Base-by-base conservation (phyloP, 2,888 invertebrate genomes). In the Petrophora chlorosata region DNA sequence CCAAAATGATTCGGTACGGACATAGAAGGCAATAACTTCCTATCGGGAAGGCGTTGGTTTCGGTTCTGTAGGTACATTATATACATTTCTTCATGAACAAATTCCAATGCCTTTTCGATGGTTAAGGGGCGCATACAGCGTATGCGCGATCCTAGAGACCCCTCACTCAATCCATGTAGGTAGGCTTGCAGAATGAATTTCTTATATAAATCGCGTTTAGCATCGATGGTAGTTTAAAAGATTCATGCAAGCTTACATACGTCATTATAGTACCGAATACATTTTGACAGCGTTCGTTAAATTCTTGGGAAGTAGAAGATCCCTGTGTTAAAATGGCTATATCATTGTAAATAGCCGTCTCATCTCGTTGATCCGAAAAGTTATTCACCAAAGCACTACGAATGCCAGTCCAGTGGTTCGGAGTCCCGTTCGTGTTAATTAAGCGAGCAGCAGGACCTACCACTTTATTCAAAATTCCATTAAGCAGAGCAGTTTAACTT, bases 271-370 rank as follows among this genome's bases (percentile, higher is more conserved):
- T 48, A 26, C 48, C 38, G 12, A 48, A 42, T 4, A 52, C 10
- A 5, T 29, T 42, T 5, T 40, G 35, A 33, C 50, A 55, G 3
- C 26, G 35, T 5, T 54, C 49, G 23, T 50, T 52, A 33, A 47
- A 52, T 25, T 52, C 57, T 13, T 54, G 54, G 1, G 47, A 50
- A 1, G 47, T 16, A 2, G 25, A 23, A 10, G 35, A 14, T 2
- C 51, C 47, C 12, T 57, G 55, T 0, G 44, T 49, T 1, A 34
- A 26, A 14, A 56, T 5, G 1, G 33, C 13, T 2, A 68, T 28
- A 45, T 65, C 60, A 8, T 63, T 65, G 29, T 63, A 63, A 0
- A 66, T 28, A 16, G 64, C 47, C 7, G 62, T 65, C 23, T 66
- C 63, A 25, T 65, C 62, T 8, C 62, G 33, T 8, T 63, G 65